phyloP scores from a whole-genome alignment of 2,797 vertebrate species.

The Emydoidea blandingii region DNA sequence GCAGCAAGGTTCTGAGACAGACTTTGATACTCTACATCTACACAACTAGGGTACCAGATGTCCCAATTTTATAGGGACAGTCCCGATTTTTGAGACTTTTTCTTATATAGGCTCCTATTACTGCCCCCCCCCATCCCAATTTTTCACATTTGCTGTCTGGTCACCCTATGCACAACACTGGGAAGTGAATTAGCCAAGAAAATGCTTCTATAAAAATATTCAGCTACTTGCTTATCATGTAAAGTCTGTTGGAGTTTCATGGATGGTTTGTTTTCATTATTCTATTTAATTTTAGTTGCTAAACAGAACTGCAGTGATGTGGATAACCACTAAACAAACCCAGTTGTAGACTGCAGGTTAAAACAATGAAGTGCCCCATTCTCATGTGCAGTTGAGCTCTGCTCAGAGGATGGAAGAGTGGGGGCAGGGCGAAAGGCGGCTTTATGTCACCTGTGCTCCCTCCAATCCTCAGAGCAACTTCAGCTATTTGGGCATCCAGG shows the following conservation, averaged over 20 bases:
- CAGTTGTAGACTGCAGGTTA: background rate
- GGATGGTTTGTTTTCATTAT: background rate
- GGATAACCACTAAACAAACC: fast-evolving
- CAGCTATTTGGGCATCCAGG: background rate
- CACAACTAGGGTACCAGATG: background rate
- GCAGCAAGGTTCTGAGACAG: background rate
- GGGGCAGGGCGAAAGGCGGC: fast-evolving
- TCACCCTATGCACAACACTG: background rate
- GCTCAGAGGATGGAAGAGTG: background rate
- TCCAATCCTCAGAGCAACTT: background rate
- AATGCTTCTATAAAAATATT: background rate
- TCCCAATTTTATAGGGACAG: too few species aligned
- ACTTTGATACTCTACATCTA: background rate
- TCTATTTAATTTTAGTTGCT: background rate
- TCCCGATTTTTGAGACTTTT: too few species aligned
- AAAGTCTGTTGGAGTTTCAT: background rate
- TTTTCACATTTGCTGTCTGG: too few species aligned
- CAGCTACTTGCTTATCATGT: fast-evolving
- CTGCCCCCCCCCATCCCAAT: too few species aligned
- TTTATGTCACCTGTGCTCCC: background rate
- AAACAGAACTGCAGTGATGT: background rate
- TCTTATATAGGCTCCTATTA: too few species aligned
- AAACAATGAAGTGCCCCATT: background rate
- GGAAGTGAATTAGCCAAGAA: background rate
- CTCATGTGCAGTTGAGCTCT: background rate